These are phyloP conservation scores for Oryzias javanicus DNA, from an alignment of 2,113 vertebrate genomes.

Conservation along the genomic window DNA sequence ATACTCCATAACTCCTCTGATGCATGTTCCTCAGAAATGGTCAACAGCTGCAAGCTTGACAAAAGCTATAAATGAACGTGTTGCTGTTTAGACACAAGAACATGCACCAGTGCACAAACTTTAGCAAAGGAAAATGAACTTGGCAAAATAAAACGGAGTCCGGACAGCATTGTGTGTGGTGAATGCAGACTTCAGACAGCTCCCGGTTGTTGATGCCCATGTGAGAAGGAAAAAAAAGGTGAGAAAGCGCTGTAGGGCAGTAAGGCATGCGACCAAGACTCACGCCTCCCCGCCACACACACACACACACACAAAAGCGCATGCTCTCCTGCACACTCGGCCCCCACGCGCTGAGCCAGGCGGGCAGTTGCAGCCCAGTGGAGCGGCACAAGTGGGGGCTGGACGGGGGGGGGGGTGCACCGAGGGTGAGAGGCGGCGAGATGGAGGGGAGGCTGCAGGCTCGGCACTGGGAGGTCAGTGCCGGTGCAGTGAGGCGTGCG, in stretches of 20 bases:
- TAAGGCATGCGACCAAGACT: conserved; percentile 62
- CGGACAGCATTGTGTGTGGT: conserved; percentile 7
- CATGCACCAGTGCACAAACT: conserved; percentile 4
- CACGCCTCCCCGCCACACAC: conserved; percentile 15
- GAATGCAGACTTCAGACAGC: conserved; percentile 48
- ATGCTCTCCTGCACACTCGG: conserved; percentile 44
- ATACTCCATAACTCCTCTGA: not conserved
- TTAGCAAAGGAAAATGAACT: conserved; percentile 20
- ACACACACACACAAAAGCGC: conserved; percentile 16
- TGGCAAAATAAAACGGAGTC: conserved; percentile 29
- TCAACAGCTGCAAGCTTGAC: no score
- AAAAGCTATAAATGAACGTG: not conserved
- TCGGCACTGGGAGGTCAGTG: conserved; percentile 71
- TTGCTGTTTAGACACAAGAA: not conserved
- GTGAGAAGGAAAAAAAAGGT: conserved; percentile 61
- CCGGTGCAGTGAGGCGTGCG: conserved; percentile 69
- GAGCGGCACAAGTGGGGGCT: conserved; percentile 67
- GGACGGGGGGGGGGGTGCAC: conserved; percentile 26
- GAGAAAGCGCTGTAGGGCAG: conserved; percentile 65
- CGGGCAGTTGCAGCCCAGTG: conserved; percentile 78
- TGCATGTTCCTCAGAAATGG: not conserved
- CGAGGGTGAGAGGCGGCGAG: conserved; percentile 54
- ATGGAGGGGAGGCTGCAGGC: conserved; percentile 42
- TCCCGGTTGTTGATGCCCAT: conserved; percentile 60
- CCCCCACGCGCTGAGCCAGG: conserved; percentile 71